Percentiles rank a stretch among this genome's conserved stretches.
These are phyloP conservation scores for Torymus tubicola DNA, from an alignment of 2,888 invertebrate species.

Conservation along the genomic window DNA sequence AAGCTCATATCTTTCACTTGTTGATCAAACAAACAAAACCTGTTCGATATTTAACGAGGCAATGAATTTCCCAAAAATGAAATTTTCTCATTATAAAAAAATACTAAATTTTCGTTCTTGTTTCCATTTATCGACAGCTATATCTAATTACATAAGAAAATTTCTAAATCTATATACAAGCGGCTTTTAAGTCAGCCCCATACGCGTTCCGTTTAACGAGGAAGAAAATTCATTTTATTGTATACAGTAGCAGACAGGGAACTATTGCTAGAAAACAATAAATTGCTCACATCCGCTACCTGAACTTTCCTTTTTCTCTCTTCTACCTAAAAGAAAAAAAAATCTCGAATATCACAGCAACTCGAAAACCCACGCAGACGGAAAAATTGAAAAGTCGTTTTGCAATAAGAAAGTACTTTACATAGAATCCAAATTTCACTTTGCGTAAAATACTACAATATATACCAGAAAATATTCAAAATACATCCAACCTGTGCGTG, in stretches of 20 bases:
- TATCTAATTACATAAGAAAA: slow-evolving; percentile 24
- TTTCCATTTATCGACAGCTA: neutral
- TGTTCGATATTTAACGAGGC: too few relatives aligned
- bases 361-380: neutral
- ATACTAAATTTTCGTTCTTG: too few relatives aligned
- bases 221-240: slow-evolving; percentile 29
- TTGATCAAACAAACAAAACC: too few relatives aligned
- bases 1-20: too few relatives aligned
- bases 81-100: too few relatives aligned
- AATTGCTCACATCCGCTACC: slow-evolving; percentile 23
- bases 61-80: too few relatives aligned
- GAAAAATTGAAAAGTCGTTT: slow-evolving; percentile 3
- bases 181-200: neutral
- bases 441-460: neutral
- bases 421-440: slow-evolving; percentile 3
- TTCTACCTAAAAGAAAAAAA: neutral
- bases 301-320: slow-evolving; percentile 19
- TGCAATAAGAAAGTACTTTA: slow-evolving; percentile 6
- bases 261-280: slow-evolving; percentile 25
- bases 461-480: too few relatives aligned
- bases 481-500: too few relatives aligned
- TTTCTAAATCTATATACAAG: neutral
- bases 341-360: neutral
- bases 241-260: neutral
- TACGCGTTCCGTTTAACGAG: slow-evolving; percentile 10